Percentiles rank a stretch among this genome's conserved stretches.
phyloP scores from a whole-genome alignment of 2,888 invertebrate species.

The Dilophus febrilis region DNA sequence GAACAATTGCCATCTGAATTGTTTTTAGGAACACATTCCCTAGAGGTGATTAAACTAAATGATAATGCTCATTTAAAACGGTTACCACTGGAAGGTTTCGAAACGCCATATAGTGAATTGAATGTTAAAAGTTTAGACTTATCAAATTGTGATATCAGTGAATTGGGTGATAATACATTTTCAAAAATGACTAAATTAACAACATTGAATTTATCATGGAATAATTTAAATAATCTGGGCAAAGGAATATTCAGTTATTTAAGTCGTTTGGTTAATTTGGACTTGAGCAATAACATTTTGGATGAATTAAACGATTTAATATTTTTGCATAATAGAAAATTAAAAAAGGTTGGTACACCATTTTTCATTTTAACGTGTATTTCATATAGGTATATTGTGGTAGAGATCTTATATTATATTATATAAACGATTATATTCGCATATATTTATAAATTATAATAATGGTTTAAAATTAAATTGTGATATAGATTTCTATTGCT shows the following conservation, averaged over 20 bases:
- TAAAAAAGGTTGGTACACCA: slow-evolving; percentile 30
- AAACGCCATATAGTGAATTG: slow-evolving; percentile 39
- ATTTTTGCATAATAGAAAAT: slow-evolving; percentile 47
- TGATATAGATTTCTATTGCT: slow-evolving; percentile 40
- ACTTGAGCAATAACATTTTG: slow-evolving; percentile 54
- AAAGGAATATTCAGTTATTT: slow-evolving; percentile 37
- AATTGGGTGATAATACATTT: slow-evolving; percentile 44
- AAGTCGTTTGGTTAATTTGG: slow-evolving; percentile 46
- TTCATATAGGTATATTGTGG: too few relatives aligned
- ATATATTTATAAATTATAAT: not conserved
- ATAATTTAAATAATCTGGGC: slow-evolving; percentile 40
- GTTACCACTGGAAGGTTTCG: slow-evolving; percentile 49
- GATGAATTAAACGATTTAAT: slow-evolving; percentile 39
- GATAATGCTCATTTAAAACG: slow-evolving; percentile 49
- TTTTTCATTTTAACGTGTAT: not conserved
- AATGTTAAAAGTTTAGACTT: slow-evolving; percentile 55
- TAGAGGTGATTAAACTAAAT: slow-evolving; percentile 52
- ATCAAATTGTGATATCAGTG: slow-evolving; percentile 51
- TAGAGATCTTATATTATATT: too few relatives aligned
- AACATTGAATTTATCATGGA: slow-evolving; percentile 47
- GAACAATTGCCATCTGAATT: slow-evolving; percentile 47
- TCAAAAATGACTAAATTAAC: slow-evolving; percentile 53
- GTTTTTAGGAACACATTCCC: slow-evolving; percentile 48
- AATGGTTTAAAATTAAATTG: not conserved
- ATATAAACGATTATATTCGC: too few relatives aligned